Evolutionary conservation across 2,113 vertebrate species (phyloP).

Genomic region (Dicrurus megarhynchus): DNA sequence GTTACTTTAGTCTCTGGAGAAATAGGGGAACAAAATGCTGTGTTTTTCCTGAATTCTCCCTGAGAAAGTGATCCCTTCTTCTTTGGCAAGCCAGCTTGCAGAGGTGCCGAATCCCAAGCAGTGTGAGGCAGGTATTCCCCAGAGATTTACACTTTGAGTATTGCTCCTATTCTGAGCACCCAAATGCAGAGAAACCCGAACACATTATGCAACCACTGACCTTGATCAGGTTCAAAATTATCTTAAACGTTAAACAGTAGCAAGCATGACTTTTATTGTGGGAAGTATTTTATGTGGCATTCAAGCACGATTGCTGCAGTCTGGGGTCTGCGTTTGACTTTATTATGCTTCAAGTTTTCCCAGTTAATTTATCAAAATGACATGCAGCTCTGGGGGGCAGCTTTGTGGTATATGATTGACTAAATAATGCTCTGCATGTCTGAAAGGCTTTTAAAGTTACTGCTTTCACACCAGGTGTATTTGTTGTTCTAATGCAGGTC

Average conservation of each 20-base stretch:
- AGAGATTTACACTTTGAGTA: background rate
- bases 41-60: background rate
- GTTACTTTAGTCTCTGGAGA: rapidly evolving
- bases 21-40: background rate
- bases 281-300: conserved; percentile 40
- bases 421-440: conserved; percentile 56
- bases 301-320: conserved; percentile 43
- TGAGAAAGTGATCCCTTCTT: background rate
- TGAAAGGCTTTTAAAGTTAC: conserved; percentile 47
- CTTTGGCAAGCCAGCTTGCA: background rate
- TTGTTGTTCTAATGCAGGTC: conserved; percentile 35
- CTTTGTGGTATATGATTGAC: conserved; percentile 73
- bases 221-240: conserved; percentile 69
- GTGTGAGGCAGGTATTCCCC: background rate
- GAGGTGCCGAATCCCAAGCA: background rate
- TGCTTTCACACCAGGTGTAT: conserved; percentile 49
- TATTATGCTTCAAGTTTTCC: conserved; percentile 47
- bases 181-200: background rate
- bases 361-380: conserved; percentile 73
- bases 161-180: background rate
- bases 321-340: conserved; percentile 33
- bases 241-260: conserved; percentile 59
- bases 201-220: conserved; percentile 52
- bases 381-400: conserved; percentile 53
- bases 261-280: conserved; percentile 62